Base-by-base conservation (phyloP, 2,797 vertebrate genomes). In the Schizothorax lantsangensis region DNA sequence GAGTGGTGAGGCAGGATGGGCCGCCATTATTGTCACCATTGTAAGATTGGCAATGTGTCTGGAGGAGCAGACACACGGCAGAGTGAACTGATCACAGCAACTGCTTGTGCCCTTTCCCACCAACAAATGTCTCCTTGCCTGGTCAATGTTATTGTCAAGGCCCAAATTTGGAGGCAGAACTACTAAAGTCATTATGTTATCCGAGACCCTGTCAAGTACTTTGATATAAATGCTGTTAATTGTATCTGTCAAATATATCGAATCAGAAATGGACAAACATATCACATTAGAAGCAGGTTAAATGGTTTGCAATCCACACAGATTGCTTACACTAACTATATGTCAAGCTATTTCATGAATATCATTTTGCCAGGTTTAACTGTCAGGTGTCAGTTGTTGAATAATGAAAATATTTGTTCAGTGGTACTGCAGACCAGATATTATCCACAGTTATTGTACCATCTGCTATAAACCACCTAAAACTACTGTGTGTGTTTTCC, bases 41-140 rank as follows among this genome's bases (percentile, higher is more conserved):
- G 91, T 88, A 90, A 92, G 88, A 85, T 82, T 57, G 78, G 80
- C 45, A 73, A 75, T 84, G 86, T 86, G 88, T 92, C 85, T 90
- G 78, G 84, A 86, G 43, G 71, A 90, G 86, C 79, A 89, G 86
- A 89, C 84, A 83, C 59, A 62, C 66, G 57, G 62, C 69, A 81
- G 79, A 40, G 82, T 49, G 91, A 88, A 89, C 90, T 89, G 92
- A 94, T 94, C 94, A 59, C 91, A 92, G 89, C 92, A 91, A 92
- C 92, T 91, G 88, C 91, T 59, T 79, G 83, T 90, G 91, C 91
- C 92, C 92, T 95, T 94, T 95, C 94, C 93, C 94, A 95, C 93
- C 75, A 40, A 62, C 43, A 62, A 26, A 88, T 38, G 23, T 30
- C 71, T 49, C 33, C 19, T 40, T 62, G 52, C 64, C 23, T 69